These are phyloP conservation scores for Prunella himalayana DNA, from an alignment of 2,113 vertebrate genomes.

Conservation along the genomic window DNA sequence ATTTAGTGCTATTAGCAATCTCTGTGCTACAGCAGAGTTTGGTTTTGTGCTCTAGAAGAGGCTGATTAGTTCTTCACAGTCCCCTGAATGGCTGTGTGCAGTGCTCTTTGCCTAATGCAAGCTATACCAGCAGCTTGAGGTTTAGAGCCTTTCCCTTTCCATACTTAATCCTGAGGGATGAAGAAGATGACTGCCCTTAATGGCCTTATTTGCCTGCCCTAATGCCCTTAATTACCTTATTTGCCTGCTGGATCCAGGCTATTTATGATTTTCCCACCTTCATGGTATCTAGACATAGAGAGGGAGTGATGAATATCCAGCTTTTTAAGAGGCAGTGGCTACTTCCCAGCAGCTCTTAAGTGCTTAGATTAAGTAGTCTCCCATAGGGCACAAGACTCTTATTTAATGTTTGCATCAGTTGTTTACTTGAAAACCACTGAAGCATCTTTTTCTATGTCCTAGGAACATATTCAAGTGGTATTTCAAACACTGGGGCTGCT, in stretches of 20 bases:
- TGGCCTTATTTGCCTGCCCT: neutral
- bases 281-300: neutral
- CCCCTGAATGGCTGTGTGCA: neutral
- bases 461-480: neutral
- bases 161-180: neutral
- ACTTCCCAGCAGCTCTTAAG: neutral
- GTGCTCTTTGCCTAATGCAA: neutral
- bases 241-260: neutral
- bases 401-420: neutral
- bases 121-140: neutral
- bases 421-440: neutral
- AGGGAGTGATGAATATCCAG: neutral
- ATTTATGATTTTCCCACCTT: neutral
- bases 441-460: neutral
- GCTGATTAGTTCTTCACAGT: neutral
- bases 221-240: neutral
- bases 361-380: neutral
- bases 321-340: neutral
- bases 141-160: neutral
- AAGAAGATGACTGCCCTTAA: neutral
- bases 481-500: rapidly evolving
- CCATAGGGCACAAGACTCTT: neutral
- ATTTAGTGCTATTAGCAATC: neutral
- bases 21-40: neutral
- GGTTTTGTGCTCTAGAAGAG: neutral